phyloP scores from a whole-genome alignment of 2,888 invertebrate genomes.

The Dynastes tityus region DNA sequence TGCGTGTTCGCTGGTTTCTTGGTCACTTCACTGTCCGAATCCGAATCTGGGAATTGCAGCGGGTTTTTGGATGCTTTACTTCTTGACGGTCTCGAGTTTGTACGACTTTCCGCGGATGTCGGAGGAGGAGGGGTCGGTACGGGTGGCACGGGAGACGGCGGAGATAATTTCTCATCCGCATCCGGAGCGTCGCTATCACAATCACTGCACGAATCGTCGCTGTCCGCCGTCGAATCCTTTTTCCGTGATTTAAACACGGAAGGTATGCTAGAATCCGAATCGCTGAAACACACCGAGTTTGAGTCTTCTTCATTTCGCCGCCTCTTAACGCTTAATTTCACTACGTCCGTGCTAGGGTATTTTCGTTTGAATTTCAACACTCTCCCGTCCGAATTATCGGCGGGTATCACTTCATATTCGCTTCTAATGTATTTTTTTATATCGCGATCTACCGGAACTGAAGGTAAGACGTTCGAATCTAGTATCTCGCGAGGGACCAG shows the following conservation, averaged over 20 bases:
- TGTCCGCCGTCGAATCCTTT: constrained; percentile 7
- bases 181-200: constrained; percentile 47
- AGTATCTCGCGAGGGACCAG: constrained; percentile 33
- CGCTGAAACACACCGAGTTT: constrained; percentile 23
- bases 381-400: constrained; percentile 39
- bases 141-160: background rate
- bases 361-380: constrained; percentile 46
- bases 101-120: background rate
- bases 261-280: constrained; percentile 39
- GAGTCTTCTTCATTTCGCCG: constrained; percentile 8
- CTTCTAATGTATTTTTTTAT: constrained; percentile 14
- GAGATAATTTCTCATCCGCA: constrained; percentile 13
- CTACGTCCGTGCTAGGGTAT: constrained; percentile 35
- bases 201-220: constrained; percentile 46
- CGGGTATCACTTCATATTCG: constrained; percentile 35
- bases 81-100: constrained; percentile 40
- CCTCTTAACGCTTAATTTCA: constrained; percentile 28
- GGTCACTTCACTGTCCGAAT: constrained; percentile 45
- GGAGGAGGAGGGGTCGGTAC: background rate
- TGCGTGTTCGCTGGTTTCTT: constrained; percentile 44
- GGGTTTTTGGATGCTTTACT: constrained; percentile 42
- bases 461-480: constrained; percentile 41
- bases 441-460: constrained; percentile 23
- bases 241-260: constrained; percentile 48
- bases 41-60: constrained; percentile 42